Base-by-base conservation (phyloP, 2,113 vertebrate species). In the Seriola dumerili region DNA sequence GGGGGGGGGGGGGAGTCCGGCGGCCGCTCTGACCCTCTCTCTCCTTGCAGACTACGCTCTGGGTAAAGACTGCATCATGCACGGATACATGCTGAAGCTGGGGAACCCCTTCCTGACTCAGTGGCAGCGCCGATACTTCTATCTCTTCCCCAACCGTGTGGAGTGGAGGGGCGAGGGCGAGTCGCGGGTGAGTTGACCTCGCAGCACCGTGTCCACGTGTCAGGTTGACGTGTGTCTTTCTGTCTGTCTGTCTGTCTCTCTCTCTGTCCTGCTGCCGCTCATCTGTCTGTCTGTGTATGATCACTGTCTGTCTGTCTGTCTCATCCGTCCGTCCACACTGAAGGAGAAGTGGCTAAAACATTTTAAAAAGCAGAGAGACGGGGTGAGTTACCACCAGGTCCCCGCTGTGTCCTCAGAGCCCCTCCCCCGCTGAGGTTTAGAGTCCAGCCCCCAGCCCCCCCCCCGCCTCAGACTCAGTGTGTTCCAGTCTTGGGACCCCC, bases 91-190 rank as follows among this genome's bases (percentile, higher is more conserved):
- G 98, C 90, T 97, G 91, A 99, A 99, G 80, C 78, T 99, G 91
- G 98, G 98, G 21, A 99, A 97, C 92, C 98, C 98, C 0, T 99
- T 99, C 89, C 87, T 99, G 83, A 99, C 98, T 0, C 98, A 99
- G 92, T 99, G 98, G 98, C 98, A 99, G 85, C 96, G 98, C 0
- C 94, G 98, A 2, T 99, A 99, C 93, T 99, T 99, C 94, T 99
- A 99, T 93, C 96, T 99, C 81, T 99, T 99, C 93, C 98, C 98
- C 40, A 99, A 99, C 92, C 95, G 98, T 3, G 96, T 99, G 14
- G 98, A 99, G 78, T 99, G 98, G 98, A 95, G 97, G 89, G 97
- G 97, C 38, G 98, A 99, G 89, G 98, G 96, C 0, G 98, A 99
- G 87, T 97, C 98, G 0, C 95, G 98, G 95, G 98, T 99, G 83